Evolutionary conservation across 2,113 vertebrate genomes (phyloP).

Genomic region (Pygoscelis antarcticus): DNA sequence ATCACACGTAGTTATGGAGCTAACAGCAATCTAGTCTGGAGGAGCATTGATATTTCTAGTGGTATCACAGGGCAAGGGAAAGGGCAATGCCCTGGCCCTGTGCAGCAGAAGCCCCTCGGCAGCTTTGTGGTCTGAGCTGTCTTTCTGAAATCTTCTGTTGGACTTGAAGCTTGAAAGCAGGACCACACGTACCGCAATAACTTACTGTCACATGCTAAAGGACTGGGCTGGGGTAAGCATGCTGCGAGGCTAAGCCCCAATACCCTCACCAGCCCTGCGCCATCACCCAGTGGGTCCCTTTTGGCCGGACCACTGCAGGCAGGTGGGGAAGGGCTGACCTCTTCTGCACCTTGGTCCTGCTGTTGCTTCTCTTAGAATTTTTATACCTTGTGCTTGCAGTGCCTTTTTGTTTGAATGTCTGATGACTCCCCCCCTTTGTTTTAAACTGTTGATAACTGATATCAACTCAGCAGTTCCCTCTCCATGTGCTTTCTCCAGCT

Average conservation of each 20-base stretch:
- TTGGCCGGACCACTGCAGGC: background rate
- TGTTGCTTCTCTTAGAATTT: background rate
- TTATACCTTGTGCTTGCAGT: background rate
- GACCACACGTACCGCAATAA: fast-evolving
- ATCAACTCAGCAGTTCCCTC: background rate
- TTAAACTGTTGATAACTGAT: background rate
- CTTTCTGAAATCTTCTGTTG: background rate
- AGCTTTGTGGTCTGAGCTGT: background rate
- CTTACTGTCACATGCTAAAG: background rate
- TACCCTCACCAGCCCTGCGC: background rate
- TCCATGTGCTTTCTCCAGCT: background rate
- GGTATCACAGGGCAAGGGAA: too few species aligned
- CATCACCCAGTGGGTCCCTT: background rate
- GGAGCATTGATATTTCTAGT: background rate
- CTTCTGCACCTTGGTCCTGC: background rate
- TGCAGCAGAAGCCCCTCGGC: background rate
- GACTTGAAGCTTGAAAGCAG: background rate
- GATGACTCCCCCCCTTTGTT: background rate
- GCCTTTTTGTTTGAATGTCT: background rate
- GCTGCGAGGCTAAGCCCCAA: background rate
- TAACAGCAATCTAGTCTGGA: background rate
- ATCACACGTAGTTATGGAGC: background rate
- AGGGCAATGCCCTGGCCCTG: background rate
- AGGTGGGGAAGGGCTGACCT: background rate
- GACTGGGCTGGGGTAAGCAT: background rate